These are phyloP conservation scores for Aramus guarauna DNA, from an alignment of 2,113 vertebrate species.

Conservation along the genomic window DNA sequence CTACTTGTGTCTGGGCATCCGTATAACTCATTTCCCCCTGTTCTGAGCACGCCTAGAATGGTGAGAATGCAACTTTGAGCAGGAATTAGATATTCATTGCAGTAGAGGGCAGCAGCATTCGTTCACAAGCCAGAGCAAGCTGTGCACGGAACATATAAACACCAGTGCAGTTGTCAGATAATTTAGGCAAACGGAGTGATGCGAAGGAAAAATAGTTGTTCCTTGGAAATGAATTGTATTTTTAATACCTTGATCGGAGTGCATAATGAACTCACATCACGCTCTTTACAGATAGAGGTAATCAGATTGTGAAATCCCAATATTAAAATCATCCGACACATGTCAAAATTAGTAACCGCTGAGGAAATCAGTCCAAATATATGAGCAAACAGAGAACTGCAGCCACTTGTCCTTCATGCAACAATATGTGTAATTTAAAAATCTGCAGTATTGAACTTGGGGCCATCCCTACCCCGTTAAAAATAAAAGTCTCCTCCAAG, in stretches of 20 bases:
- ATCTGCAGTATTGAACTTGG: constrained; percentile 34
- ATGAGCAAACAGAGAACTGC: not conserved
- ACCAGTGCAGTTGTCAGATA: not conserved
- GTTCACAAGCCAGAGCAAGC: not conserved
- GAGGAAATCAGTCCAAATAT: constrained; percentile 15
- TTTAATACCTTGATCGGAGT: not conserved
- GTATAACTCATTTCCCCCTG: rapidly evolving
- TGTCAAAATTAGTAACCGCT: constrained; percentile 18
- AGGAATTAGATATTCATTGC: not conserved
- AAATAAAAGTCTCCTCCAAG: constrained; percentile 49
- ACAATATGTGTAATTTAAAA: constrained; percentile 11
- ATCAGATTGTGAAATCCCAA: not conserved
- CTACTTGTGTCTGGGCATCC: not conserved
- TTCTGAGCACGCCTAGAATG: not conserved
- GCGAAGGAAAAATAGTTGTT: not conserved
- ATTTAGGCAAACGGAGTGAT: not conserved
- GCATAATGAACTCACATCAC: not conserved
- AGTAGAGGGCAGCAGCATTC: constrained; percentile 7
- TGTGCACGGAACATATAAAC: not conserved
- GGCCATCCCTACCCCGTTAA: constrained; percentile 42
- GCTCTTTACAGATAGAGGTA: not conserved
- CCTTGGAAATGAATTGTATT: not conserved
- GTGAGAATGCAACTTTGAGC: not conserved
- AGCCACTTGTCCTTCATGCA: not conserved
- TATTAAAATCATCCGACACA: not conserved